These are phyloP conservation scores for Hippocampus kuda DNA, from an alignment of 2,797 vertebrate genomes.

Conservation along the genomic window DNA sequence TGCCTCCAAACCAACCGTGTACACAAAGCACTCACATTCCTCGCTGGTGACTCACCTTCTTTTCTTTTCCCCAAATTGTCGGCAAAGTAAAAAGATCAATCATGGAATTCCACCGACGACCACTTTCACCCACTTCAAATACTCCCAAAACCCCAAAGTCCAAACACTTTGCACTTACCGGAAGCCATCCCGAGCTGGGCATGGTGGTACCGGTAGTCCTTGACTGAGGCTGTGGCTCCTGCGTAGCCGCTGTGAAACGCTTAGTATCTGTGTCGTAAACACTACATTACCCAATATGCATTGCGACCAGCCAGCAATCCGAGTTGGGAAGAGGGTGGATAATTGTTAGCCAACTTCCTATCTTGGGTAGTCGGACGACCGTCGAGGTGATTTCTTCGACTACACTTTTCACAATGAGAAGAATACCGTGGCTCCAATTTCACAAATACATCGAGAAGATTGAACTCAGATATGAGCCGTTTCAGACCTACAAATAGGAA, in stretches of 20 bases:
- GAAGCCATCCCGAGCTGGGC: slow-evolving; percentile 49
- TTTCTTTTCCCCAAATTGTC: slow-evolving; percentile 27
- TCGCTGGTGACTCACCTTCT: slow-evolving; percentile 33
- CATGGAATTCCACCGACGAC: slow-evolving; percentile 22
- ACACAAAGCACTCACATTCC: slow-evolving; percentile 24
- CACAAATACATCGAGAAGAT: not conserved
- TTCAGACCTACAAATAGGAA: not conserved
- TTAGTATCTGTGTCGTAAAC: slow-evolving; percentile 17
- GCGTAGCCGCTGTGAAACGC: slow-evolving; percentile 19
- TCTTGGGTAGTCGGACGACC: not conserved
- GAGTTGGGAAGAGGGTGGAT: slow-evolving; percentile 1
- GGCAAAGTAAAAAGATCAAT: slow-evolving; percentile 36
- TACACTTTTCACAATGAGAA: not conserved
- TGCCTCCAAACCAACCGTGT: slow-evolving; percentile 10
- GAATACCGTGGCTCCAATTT: not conserved
- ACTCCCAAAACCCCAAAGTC: slow-evolving; percentile 34
- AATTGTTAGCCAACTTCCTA: slow-evolving; percentile 1
- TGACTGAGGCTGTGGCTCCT: slow-evolving; percentile 11
- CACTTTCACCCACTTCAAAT: slow-evolving; percentile 41
- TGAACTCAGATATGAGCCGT: not conserved
- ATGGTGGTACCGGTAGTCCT: slow-evolving; percentile 68
- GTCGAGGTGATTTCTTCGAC: not conserved
- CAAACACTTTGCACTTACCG: slow-evolving; percentile 66
- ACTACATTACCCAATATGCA: slow-evolving; percentile 64
- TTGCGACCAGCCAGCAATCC: slow-evolving; percentile 32